These are phyloP conservation scores for Euplexia lucipara DNA, from an alignment of 2,888 invertebrate species.

Conservation along the genomic window DNA sequence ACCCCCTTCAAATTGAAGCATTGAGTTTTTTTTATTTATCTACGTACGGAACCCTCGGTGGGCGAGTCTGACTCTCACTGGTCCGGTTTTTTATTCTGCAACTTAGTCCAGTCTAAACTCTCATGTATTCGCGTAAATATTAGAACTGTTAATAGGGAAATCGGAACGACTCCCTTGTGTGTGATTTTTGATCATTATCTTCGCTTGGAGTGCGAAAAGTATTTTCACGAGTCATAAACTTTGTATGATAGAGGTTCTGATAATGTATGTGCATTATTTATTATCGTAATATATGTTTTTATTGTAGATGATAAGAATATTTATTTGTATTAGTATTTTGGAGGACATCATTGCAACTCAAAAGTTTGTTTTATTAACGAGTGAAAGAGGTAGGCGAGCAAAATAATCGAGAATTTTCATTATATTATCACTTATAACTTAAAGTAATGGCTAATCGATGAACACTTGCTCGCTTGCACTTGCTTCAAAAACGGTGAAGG, in stretches of 20 bases:
- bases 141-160: conserved; percentile 47
- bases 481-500: no score
- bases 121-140: conserved; percentile 25
- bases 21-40: no score
- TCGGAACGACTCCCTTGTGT: conserved; percentile 58
- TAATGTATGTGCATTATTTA: conserved; percentile 57
- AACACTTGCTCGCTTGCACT: no score
- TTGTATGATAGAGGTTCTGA: conserved; percentile 58
- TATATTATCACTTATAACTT: no score
- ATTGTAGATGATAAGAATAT: conserved; percentile 19
- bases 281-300: conserved; percentile 19
- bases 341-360: not conserved
- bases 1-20: no score
- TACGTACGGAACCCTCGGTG: no score
- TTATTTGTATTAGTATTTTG: conserved; percentile 36
- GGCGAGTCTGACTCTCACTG: no score
- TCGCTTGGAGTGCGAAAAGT: conserved; percentile 50
- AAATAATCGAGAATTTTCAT: no score
- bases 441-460: no score
- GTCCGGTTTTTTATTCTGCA: conserved; percentile 4
- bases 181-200: conserved; percentile 60
- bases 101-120: not conserved
- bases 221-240: conserved; percentile 63
- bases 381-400: no score
- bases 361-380: no score